A percentile compares a stretch with the other conserved stretches of the same genome.
phyloP scores from a whole-genome alignment of 2,888 invertebrate species.

The Siphlonurus alternatus region DNA sequence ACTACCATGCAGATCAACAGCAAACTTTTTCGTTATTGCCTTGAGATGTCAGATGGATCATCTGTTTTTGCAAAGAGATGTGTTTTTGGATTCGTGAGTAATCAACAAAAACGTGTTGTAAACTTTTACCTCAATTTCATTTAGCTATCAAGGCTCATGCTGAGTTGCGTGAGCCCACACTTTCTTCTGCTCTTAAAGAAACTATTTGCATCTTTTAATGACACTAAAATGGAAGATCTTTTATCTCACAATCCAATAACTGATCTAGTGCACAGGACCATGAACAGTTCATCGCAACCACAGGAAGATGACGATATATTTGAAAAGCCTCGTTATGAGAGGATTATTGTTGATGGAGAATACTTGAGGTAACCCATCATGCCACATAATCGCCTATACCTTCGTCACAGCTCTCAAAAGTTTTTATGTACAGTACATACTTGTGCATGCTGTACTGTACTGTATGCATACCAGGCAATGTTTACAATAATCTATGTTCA shows the following conservation, averaged over 20 bases:
- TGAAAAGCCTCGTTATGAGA: conserved; percentile 8
- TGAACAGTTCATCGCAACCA: background rate
- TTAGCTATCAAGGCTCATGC: background rate
- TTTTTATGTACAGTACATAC: too few species aligned
- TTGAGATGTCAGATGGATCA: background rate
- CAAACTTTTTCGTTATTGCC: background rate
- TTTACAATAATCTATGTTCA: too few species aligned
- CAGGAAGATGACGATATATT: background rate
- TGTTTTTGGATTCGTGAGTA: background rate
- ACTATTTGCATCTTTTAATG: conserved; percentile 6
- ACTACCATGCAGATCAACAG: background rate
- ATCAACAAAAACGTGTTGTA: background rate
- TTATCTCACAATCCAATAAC: background rate
- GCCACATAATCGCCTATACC: too few species aligned
- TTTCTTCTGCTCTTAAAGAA: conserved; percentile 3
- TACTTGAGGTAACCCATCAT: conserved; percentile 11
- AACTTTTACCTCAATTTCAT: background rate
- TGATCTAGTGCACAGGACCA: background rate
- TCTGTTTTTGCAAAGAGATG: too few species aligned
- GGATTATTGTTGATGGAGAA: conserved; percentile 10
- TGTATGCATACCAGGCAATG: too few species aligned
- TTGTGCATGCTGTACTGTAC: too few species aligned
- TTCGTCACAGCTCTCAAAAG: too few species aligned
- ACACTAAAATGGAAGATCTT: conserved; percentile 6
- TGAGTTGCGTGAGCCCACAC: conserved; percentile 5